A percentile compares a stretch with the other conserved stretches of the same genome.
These are phyloP conservation scores for Trachelus tabidus DNA, from an alignment of 2,888 invertebrate genomes.

Conservation along the genomic window DNA sequence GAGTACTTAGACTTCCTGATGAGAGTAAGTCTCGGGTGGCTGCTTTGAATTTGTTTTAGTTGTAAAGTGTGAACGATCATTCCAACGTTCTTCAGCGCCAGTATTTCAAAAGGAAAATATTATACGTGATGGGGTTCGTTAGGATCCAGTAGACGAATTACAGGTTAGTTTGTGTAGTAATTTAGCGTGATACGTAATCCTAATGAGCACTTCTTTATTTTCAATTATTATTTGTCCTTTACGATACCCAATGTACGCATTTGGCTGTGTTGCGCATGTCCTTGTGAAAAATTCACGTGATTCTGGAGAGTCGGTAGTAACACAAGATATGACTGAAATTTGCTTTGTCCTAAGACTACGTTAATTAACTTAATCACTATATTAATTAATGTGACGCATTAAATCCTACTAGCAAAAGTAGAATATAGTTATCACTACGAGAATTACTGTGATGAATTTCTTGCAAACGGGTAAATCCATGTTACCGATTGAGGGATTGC, in stretches of 20 bases:
- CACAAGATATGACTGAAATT: background rate
- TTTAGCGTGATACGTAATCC: background rate
- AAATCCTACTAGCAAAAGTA: background rate
- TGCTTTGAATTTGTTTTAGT: background rate
- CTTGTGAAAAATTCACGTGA: background rate
- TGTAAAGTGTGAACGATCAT: background rate
- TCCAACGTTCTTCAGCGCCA: background rate
- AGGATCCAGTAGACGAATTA: background rate
- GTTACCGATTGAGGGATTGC: background rate
- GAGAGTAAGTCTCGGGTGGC: background rate
- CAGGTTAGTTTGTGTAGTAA: background rate
- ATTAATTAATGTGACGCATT: background rate
- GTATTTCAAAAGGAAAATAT: background rate
- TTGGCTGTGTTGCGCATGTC: background rate
- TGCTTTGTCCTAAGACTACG: background rate
- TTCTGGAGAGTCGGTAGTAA: background rate
- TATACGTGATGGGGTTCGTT: background rate
- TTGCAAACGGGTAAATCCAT: background rate
- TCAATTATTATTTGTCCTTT: background rate
- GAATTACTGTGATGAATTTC: background rate
- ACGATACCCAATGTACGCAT: background rate
- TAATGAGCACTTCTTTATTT: background rate
- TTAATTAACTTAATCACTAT: background rate
- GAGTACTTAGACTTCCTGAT: background rate
- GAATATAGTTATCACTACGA: background rate